These are phyloP conservation scores for Siphamia tubifer DNA, from an alignment of 2,113 vertebrate species.

Conservation along the genomic window DNA sequence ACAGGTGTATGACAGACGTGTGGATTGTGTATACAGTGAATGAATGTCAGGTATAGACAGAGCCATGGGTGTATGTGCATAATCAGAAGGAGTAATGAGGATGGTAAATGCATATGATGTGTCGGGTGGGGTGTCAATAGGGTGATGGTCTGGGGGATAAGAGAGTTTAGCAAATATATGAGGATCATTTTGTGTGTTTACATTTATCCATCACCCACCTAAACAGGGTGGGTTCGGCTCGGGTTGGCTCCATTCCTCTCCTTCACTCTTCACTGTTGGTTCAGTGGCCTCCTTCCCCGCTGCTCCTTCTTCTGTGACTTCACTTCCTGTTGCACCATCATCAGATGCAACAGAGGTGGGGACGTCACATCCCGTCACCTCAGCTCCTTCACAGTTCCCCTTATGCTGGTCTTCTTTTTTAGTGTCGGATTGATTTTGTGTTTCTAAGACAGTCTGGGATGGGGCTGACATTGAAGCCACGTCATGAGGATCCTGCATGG, in stretches of 20 bases:
- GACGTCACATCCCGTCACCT: constrained; percentile 46
- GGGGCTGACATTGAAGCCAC: background rate
- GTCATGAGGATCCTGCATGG: constrained; percentile 33
- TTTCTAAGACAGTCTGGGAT: constrained; percentile 16
- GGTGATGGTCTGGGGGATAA: no score
- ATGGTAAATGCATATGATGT: no score
- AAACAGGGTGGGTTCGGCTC: constrained; percentile 75
- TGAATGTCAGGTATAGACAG: no score
- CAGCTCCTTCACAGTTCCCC: constrained; percentile 32
- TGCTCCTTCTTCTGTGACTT: constrained; percentile 77
- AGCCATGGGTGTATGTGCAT: background rate
- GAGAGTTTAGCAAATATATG: no score
- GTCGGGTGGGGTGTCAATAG: no score
- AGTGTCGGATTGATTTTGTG: constrained; percentile 25
- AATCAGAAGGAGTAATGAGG: no score
- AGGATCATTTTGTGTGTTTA: background rate
- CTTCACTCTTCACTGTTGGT: constrained; percentile 77
- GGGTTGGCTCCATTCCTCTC: constrained; percentile 79
- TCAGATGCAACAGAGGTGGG: constrained; percentile 46
- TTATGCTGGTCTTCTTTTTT: constrained; percentile 59
- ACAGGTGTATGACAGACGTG: no score
- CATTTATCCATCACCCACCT: constrained; percentile 40
- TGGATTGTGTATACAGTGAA: no score
- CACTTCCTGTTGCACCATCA: constrained; percentile 37
- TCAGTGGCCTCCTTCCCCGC: constrained; percentile 77